These are phyloP conservation scores for Bucorvus abyssinicus DNA, from an alignment of 2,797 vertebrate genomes.

Conservation along the genomic window DNA sequence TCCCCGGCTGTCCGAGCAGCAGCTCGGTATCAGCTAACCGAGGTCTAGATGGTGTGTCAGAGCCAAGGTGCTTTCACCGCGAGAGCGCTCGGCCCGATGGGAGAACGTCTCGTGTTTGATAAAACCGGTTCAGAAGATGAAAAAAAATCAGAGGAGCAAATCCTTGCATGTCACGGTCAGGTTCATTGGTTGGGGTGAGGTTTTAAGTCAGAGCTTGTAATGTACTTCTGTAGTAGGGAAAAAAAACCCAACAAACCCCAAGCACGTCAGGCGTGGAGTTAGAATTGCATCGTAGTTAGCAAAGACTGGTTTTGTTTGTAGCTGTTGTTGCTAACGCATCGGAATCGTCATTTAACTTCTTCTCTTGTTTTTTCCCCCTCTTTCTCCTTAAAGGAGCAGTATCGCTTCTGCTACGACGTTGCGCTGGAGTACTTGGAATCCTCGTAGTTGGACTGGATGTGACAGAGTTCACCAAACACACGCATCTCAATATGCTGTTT, in stretches of 20 bases:
- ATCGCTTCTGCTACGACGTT: constrained; percentile 97
- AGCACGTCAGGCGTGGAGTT: neutral
- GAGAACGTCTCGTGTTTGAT: neutral
- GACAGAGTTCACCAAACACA: constrained; percentile 55
- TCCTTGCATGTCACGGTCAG: neutral
- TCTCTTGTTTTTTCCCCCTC: neutral
- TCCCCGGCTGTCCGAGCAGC: neutral
- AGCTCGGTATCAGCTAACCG: neutral
- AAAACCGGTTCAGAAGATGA: neutral
- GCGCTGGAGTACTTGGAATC: constrained; percentile 95
- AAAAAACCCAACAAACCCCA: neutral
- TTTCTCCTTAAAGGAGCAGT: constrained; percentile 86
- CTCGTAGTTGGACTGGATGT: constrained; percentile 78
- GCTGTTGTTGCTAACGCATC: neutral
- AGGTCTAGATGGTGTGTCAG: neutral
- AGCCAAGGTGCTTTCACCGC: neutral
- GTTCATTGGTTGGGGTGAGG: neutral
- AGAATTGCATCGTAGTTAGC: neutral
- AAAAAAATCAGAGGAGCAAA: neutral
- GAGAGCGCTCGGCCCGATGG: neutral
- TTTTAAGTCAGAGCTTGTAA: neutral
- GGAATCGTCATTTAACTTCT: neutral
- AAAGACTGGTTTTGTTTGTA: neutral
- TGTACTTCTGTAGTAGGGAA: rapidly evolving
- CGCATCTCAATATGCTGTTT: constrained; percentile 59